Conservation (phyloP, 2,888 invertebrate species). For the Nephrotoma appendiculata region DNA sequence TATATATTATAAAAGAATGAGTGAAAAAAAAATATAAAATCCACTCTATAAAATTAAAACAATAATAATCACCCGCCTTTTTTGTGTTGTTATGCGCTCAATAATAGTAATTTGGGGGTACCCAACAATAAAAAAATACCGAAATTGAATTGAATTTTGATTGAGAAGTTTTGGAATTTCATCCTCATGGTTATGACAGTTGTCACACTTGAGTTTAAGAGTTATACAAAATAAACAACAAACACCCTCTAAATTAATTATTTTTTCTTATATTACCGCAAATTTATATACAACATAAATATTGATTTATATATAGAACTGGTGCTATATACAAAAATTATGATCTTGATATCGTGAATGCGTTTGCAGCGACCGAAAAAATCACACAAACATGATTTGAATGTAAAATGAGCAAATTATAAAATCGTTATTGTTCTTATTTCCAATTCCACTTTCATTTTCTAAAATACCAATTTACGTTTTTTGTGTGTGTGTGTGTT, state of each 20-base stretch:
- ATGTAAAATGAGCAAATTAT: not conserved
- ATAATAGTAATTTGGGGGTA: not conserved
- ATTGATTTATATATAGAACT: not conserved
- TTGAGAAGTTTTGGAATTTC: not conserved
- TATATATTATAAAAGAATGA: not conserved
- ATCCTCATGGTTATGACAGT: not conserved
- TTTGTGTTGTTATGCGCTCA: not conserved
- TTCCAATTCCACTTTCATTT: not conserved
- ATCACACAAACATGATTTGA: not conserved
- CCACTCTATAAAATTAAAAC: not conserved
- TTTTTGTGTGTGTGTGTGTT: not conserved
- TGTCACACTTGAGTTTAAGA: not conserved
- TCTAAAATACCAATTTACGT: not conserved
- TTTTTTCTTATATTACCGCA: not conserved
- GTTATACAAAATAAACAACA: not conserved
- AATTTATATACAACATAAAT: not conserved
- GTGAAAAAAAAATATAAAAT: not conserved
- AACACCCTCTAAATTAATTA: not conserved
- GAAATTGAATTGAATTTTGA: not conserved
- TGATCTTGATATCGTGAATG: not conserved
- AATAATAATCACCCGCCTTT: not conserved
- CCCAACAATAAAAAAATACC: not conserved
- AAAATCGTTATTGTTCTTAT: not conserved
- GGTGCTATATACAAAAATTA: not conserved
- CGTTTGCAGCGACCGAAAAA: not conserved